A percentile compares a stretch with the other conserved stretches of the same genome.
Conservation (phyloP, 1,140 invertebrate genomes). For the Ceratosolen fusciceps region DNA sequence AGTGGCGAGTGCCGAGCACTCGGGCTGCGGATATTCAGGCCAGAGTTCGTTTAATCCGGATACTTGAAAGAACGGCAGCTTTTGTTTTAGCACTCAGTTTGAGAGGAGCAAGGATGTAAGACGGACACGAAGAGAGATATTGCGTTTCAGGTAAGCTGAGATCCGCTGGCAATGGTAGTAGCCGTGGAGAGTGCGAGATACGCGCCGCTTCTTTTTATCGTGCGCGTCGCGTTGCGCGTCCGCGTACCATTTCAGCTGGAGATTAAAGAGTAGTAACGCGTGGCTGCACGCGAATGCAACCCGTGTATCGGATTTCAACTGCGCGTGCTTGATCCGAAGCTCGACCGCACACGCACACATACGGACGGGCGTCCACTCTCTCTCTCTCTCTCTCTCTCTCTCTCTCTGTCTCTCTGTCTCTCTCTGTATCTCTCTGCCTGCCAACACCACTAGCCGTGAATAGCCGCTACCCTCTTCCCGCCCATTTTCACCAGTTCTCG, state of each 20-base stretch:
- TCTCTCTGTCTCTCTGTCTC: background rate
- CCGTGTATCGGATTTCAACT: constrained; percentile 42
- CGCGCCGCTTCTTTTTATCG: background rate
- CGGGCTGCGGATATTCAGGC: constrained; percentile 7
- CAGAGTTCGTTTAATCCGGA: background rate
- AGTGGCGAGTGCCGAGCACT: background rate
- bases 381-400: background rate
- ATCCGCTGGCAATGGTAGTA: background rate
- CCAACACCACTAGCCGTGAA: too few relatives aligned
- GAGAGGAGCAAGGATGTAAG: background rate
- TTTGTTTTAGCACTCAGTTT: background rate
- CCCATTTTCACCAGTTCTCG: background rate
- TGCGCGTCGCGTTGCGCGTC: too few relatives aligned
- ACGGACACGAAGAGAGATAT: background rate
- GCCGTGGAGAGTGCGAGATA: background rate
- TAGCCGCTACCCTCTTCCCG: too few relatives aligned
- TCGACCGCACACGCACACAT: too few relatives aligned
- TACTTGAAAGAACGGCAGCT: too few relatives aligned
- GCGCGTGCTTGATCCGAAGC: background rate
- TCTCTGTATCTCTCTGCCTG: background rate
- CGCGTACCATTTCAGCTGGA: background rate
- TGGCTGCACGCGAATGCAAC: constrained; percentile 34
- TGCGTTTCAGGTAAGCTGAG: constrained; percentile 32
- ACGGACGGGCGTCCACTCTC: background rate
- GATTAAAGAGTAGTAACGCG: constrained; percentile 46